Evolutionary conservation across 2,797 vertebrate genomes (phyloP).

Genomic region (Anguilla megastoma): DNA sequence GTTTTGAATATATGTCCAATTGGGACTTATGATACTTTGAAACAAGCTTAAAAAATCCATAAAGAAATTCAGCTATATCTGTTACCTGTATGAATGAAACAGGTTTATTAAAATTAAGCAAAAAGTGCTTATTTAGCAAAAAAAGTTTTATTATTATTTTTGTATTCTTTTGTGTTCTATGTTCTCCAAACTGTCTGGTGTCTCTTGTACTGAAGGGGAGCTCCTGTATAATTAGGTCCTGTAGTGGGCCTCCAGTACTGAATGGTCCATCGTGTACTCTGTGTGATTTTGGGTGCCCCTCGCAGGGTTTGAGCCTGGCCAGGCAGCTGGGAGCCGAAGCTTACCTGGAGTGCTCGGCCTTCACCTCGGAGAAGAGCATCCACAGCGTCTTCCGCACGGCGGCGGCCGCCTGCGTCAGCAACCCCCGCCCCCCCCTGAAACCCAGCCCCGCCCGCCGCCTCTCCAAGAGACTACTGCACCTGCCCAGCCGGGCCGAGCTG

Average conservation of each 20-base stretch:
- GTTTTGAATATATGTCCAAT: background rate
- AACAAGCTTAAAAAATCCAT: background rate
- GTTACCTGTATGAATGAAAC: background rate
- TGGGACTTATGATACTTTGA: background rate
- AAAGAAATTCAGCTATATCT: background rate
- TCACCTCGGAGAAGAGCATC: conserved; percentile 93
- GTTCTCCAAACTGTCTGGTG: background rate
- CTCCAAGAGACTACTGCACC: conserved; percentile 88
- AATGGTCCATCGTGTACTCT: background rate
- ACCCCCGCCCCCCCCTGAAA: conserved; percentile 68
- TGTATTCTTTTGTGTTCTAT: too few species aligned
- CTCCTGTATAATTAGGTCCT: background rate
- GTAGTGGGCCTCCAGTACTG: background rate
- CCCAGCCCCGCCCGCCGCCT: conserved; percentile 82
- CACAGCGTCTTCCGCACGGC: conserved; percentile 88
- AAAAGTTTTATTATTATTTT: background rate
- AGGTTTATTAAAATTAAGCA: background rate
- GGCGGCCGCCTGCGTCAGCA: conserved; percentile 82
- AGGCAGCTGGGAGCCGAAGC: conserved; percentile 87
- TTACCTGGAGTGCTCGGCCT: conserved; percentile 92
- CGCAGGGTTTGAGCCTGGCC: conserved; percentile 83
- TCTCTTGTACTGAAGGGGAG: background rate
- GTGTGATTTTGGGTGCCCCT: background rate
- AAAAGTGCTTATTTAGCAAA: background rate
- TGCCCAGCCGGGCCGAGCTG: conserved; percentile 85